Conservation (phyloP, 2,797 vertebrate genomes). For the Sphenopsis melanotis region DNA sequence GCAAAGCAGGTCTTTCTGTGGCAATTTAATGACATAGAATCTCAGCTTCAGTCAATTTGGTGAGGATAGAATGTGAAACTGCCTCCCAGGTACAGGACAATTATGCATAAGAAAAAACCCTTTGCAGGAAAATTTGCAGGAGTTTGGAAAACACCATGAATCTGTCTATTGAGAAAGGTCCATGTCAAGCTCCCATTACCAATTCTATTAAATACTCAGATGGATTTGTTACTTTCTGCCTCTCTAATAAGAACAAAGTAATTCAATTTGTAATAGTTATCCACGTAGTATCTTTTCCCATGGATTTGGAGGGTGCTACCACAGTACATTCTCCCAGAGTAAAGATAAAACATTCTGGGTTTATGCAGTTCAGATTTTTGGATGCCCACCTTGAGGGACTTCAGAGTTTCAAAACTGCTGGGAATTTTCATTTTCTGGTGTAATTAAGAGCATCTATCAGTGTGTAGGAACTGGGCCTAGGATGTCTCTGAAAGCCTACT, state of each 20-base stretch:
- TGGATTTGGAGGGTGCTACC: neutral
- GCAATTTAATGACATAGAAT: neutral
- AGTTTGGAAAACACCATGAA: neutral
- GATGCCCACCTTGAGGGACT: neutral
- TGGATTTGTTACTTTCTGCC: neutral
- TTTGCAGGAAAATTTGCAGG: neutral
- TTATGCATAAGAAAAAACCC: neutral
- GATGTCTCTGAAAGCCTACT: neutral
- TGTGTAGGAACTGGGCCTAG: neutral
- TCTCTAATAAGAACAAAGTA: neutral
- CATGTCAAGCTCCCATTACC: neutral
- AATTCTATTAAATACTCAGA: neutral
- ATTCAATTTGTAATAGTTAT: neutral
- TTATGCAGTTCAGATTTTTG: neutral
- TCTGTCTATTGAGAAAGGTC: neutral
- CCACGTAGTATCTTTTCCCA: neutral
- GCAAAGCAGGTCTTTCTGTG: neutral
- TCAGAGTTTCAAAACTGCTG: neutral
- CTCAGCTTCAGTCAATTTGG: slow-evolving; percentile 8
- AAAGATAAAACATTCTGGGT: neutral
- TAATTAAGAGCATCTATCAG: neutral
- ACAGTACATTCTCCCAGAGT: neutral
- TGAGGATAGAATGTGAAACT: slow-evolving; percentile 12
- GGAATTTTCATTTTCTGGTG: neutral
- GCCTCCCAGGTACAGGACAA: neutral